Base-by-base conservation (phyloP, 2,113 vertebrate genomes). In the Eonycteris spelaea region DNA sequence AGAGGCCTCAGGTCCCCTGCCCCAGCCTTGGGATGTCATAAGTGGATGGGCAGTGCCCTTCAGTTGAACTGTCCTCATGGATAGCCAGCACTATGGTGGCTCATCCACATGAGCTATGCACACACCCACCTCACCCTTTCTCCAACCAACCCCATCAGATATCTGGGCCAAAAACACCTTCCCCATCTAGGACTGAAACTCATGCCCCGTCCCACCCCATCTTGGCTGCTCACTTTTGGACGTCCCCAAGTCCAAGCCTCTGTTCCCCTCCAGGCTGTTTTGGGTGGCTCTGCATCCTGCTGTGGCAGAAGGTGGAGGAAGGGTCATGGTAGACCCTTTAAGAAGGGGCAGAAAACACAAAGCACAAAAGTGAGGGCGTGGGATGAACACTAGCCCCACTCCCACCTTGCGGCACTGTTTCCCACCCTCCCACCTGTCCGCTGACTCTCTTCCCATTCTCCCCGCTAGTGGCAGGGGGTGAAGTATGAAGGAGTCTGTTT, bases 281-380 rank as follows among this genome's bases (percentile, higher is more conserved):
- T 33, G 12, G 38, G 67, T 75, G 63, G 9, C 53, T 65, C 22
- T 10, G 13, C 5, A n/a, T 22, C 40, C 38, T 61, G 53, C 77
- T 33, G 9, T 10, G 45, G 48, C 59, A 40, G 77, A 48, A n/a
- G 40, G 45, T 35, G 65, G 87, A 73, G 61, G 83, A 93, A 26
- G 38, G 40, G 16, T 75, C 85, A 33, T 6, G 11, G 45, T n/a
- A 88, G 84, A 55, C 15, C 30, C 57, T 90, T 65, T 18, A n/a
- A 88, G 77, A 74, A 94, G 65, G 78, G 65, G 91, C 71, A 57
- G 91, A 91, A 78, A 90, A 74, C 85, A 65, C 73, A 96, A 97
- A 98, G 97, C 97, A 98, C 97, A 98, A 96, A 88, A 83, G 63
- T n/a, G 63, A 79, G 77, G 75, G 70, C n/a, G 57, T 77, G 77